Conservation (phyloP, 2,797 vertebrate species). For the Taeniopygia guttata region DNA sequence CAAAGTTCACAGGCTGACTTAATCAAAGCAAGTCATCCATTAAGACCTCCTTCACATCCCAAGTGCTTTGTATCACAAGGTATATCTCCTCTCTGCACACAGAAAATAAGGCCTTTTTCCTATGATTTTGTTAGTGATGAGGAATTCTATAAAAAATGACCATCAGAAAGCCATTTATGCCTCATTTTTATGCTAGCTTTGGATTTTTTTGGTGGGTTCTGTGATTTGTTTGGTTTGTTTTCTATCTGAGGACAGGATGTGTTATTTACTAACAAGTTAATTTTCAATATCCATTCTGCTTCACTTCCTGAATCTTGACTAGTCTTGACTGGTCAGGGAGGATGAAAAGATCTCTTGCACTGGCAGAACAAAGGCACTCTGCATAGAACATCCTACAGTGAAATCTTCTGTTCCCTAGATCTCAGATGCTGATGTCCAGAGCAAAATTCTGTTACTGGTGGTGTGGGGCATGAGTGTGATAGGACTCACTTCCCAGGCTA, state of each 20-base stretch:
- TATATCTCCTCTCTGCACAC: background rate
- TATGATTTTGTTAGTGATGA: background rate
- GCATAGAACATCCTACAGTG: background rate
- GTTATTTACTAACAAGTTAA: background rate
- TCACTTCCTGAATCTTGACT: background rate
- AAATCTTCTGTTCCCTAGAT: background rate
- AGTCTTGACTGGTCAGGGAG: background rate
- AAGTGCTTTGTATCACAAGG: background rate
- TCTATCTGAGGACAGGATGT: background rate
- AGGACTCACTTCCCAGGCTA: background rate
- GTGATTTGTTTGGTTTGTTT: background rate
- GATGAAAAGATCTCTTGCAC: background rate
- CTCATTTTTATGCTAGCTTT: background rate
- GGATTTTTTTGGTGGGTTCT: background rate
- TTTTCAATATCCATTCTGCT: background rate
- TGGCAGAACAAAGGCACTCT: background rate
- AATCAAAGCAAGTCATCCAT: background rate
- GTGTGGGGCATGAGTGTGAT: no score
- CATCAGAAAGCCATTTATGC: background rate
- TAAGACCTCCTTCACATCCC: background rate
- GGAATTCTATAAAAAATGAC: background rate
- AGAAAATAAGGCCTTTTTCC: background rate
- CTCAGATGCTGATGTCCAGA: background rate
- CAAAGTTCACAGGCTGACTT: background rate
- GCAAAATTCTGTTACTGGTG: background rate